Base-by-base conservation (phyloP, 2,797 vertebrate species). In the Semotilus atromaculatus region DNA sequence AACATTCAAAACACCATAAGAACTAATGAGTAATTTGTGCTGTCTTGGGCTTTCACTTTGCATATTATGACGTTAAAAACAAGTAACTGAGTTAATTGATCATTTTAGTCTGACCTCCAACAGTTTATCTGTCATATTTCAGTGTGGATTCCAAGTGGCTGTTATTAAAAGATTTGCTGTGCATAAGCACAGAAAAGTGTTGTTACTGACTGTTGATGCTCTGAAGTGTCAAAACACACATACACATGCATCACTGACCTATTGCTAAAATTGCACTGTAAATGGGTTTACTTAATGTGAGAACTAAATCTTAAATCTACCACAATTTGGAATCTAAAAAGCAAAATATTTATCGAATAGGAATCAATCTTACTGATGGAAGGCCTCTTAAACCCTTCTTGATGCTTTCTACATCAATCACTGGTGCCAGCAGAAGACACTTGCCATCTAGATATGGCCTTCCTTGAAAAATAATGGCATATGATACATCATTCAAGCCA, bases 361-460 rank as follows among this genome's bases (percentile, higher is more conserved):
- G 19, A 79, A 62, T 85, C 67, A 73, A 85, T 73, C 43, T 66
- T 29, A 29, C 40, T 83, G 81, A 86, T 58, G 34, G 43, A 78
- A 53, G 67, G 74, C 40, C 55, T 66, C 29, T 51, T 71, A 79
- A 79, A 79, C 23, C 67, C 29, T 34, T 87, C 66, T 79, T 48
- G 79, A 77, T 82, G 79, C 38, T 36, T 83, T 81, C 62, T 45
- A 73, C 80, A 84, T 87, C 73, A 84, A 87, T 87, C 82, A 77
- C 48, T 34, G 38, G 13, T 23, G 10, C 45, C 76, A 58, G 34
- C 10, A 36, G 14, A 70, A 77, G 74, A 84, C 73, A 68, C 66
- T 34, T 73, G n/a, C 36, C 34, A 79, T 68, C 67, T 67, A 84
- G 78, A 81, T 55, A 5, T 55, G 75, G 60, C 45, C 70, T 79